A percentile compares a stretch with the other conserved stretches of the same genome.
phyloP scores from a whole-genome alignment of 2,113 vertebrate species.

The Salvelinus sp. region DNA sequence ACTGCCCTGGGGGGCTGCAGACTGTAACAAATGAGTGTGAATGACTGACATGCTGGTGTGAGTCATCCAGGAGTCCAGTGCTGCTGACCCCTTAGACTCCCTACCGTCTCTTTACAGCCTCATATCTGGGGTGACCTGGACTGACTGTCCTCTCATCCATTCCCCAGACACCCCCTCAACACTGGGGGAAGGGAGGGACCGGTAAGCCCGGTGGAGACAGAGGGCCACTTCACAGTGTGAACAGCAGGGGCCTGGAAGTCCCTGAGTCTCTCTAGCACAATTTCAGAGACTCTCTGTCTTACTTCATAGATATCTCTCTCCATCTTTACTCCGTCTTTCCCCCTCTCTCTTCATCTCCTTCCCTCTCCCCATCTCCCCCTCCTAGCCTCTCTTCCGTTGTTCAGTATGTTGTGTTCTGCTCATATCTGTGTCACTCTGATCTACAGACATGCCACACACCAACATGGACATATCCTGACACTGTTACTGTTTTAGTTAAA shows the following conservation, averaged over 20 bases:
- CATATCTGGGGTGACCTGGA: constrained; percentile 59
- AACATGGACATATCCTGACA: constrained; percentile 10
- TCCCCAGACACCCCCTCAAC: constrained; percentile 13
- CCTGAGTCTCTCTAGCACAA: constrained; percentile 32
- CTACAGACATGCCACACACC: constrained; percentile 30
- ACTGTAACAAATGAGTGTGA: constrained; percentile 58
- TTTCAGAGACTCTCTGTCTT: background rate
- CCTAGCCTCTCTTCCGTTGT: background rate
- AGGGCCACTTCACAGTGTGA: constrained; percentile 21
- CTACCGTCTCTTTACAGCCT: constrained; percentile 64
- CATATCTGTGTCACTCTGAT: constrained; percentile 21
- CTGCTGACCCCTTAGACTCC: constrained; percentile 37
- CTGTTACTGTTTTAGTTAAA: background rate
- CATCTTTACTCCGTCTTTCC: background rate
- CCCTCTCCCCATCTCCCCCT: constrained; percentile 7
- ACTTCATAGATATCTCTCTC: background rate
- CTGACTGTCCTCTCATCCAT: constrained; percentile 59
- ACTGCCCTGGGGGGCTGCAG: background rate
- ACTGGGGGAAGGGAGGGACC: constrained; percentile 26
- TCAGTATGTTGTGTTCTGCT: constrained; percentile 14
- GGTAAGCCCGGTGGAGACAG: background rate
- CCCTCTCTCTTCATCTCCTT: background rate
- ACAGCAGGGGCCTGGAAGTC: constrained; percentile 42
- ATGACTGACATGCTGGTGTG: constrained; percentile 56
- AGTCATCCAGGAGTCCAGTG: constrained; percentile 41